Conservation (phyloP, 1,140 invertebrate species). For the Cydia amplana region DNA sequence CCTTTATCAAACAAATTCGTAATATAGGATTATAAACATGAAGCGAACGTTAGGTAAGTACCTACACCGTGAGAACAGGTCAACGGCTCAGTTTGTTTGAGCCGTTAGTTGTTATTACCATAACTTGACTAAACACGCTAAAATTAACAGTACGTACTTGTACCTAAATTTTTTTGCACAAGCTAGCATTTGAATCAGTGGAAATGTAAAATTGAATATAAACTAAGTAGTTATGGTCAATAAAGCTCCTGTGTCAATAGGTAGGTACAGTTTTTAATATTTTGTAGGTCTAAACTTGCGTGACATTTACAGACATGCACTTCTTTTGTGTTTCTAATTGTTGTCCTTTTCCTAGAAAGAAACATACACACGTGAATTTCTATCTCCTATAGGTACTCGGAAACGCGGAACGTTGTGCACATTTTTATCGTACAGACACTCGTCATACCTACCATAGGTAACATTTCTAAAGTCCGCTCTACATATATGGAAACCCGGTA, state of each 20-base stretch:
- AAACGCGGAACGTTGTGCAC: neutral
- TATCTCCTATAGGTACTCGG: neutral
- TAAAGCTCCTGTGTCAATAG: no score
- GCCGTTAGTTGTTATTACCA: constrained; percentile 21
- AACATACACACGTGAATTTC: no score
- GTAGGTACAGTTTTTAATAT: no score
- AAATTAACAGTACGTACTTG: constrained; percentile 9
- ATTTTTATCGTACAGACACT: neutral
- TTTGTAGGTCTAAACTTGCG: no score
- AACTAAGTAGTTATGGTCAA: no score
- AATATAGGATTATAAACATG: constrained; percentile 11
- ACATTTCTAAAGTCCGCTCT: neutral
- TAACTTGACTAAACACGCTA: constrained; percentile 8
- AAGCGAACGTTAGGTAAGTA: constrained; percentile 1
- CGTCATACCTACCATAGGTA: neutral
- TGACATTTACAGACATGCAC: no score
- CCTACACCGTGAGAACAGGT: constrained; percentile 11
- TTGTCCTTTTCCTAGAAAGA: no score
- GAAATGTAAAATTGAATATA: no score
- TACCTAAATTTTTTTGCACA: neutral
- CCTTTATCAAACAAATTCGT: neutral
- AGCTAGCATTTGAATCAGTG: neutral
- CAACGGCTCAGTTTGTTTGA: constrained; percentile 13
- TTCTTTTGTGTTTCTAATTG: no score
- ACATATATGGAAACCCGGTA: constrained; percentile 5